Base-by-base conservation (phyloP, 2,797 vertebrate genomes). In the Gobio occitaniae region DNA sequence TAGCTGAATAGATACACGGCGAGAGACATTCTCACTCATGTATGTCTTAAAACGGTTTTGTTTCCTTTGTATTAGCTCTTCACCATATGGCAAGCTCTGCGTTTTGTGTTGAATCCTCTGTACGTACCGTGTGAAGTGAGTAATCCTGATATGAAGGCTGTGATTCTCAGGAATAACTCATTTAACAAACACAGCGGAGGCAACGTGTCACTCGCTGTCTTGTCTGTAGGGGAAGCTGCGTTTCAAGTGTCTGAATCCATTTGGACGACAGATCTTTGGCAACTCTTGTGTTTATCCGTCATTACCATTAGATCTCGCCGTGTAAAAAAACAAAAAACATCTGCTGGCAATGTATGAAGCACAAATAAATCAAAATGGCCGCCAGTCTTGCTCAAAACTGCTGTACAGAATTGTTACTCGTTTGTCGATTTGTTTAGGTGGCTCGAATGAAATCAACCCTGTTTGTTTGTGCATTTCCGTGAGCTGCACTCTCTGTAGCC, bases 221-320 rank as follows among this genome's bases (percentile, higher is more conserved):
- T 85, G 68, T 89, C 86, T 87, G 80, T 87, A 88, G 87, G 50
- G 50, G 65, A 85, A 61, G 48, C 52, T 89, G 85, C 54, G 88
- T 66, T 78, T 25, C 4, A 65, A 78, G 16, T 80, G 0, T 1
- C 56, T 84, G 38, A 71, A 88, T 91, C 80, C 83, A 84, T 87
- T 91, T 84, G 91, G 91, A 86, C 86, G 89, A 93, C 92, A 92
- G 85, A 90, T 96, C 96, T 97, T 96, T 96, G 96, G 96, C 95
- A 95, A 95, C 93, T 92, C 69, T 90, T 88, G 82, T 92, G 91
- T 93, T 85, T 89, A 91, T 86, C 91, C 84, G 88, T 90, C 41
- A 86, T 89, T 88, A 80, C 82, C 89, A 84, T 85, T 90, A 90
- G 63, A 91, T 91, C 90, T 84, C 68, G 81, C 66, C 84, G 72